A percentile compares a stretch with the other conserved stretches of the same genome.
These are phyloP conservation scores for Tortrix viridana DNA, from an alignment of 2,888 invertebrate genomes.

Conservation along the genomic window DNA sequence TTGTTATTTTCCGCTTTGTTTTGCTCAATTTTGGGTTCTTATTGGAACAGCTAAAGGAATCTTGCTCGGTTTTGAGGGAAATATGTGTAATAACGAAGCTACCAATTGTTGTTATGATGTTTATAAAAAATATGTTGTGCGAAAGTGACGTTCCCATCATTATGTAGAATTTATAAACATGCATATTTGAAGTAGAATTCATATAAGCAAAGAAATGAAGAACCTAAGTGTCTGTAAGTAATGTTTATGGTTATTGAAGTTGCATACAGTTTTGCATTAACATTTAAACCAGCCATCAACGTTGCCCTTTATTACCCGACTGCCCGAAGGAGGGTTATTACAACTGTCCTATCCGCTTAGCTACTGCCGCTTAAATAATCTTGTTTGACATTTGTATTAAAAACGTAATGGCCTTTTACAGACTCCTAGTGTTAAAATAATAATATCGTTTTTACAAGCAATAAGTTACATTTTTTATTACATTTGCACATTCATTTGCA, in stretches of 20 bases:
- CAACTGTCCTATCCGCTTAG: not conserved
- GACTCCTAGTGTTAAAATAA: not conserved
- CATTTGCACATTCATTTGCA: too few species aligned
- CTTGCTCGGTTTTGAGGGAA: not conserved
- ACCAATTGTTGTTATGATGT: not conserved
- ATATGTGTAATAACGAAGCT: not conserved
- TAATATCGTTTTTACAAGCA: not conserved
- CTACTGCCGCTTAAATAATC: not conserved
- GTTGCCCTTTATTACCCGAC: not conserved
- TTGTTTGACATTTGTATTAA: not conserved
- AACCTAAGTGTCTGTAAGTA: not conserved
- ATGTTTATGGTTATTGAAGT: conserved; percentile 1
- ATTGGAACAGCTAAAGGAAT: conserved; percentile 38
- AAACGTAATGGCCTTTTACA: not conserved
- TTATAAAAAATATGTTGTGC: not conserved
- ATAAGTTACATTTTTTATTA: too few species aligned
- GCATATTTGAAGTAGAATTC: not conserved
- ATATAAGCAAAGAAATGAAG: not conserved
- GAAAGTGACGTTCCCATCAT: not conserved
- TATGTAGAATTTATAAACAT: not conserved
- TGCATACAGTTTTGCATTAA: conserved; percentile 1
- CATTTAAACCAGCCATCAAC: not conserved
- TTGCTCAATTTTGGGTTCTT: conserved; percentile 49
- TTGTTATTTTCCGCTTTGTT: conserved; percentile 66
- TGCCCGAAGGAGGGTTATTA: too few species aligned